Percentiles rank a stretch among this genome's conserved stretches.
phyloP scores from a whole-genome alignment of 2,888 invertebrate species.

The Ophonus ardosiacus region DNA sequence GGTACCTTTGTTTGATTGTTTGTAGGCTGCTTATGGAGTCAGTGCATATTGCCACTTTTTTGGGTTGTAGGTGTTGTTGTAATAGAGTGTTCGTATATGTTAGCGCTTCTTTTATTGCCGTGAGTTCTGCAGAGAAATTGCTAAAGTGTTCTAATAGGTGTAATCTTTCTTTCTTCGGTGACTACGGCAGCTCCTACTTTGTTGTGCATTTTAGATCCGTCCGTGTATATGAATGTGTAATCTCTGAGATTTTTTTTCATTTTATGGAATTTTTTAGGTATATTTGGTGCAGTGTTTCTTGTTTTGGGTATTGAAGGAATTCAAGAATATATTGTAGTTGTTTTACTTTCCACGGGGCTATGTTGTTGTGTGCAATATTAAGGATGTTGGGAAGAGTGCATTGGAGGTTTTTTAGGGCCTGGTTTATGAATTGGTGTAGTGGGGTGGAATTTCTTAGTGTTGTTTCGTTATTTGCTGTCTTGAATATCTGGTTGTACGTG shows the following conservation, averaged over 20 bases:
- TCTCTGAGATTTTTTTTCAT: background rate
- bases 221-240: constrained; percentile 4
- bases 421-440: background rate
- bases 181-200: constrained; percentile 5
- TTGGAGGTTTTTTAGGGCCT: background rate
- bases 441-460: constrained; percentile 4
- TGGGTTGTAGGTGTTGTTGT: no score
- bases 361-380: background rate
- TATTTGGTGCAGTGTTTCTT: constrained; percentile 2
- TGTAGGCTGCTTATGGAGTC: no score
- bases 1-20: no score
- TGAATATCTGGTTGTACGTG: background rate
- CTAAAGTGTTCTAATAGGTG: background rate
- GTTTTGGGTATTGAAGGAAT: constrained; percentile 2
- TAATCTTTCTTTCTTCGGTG: background rate
- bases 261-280: background rate
- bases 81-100: no score
- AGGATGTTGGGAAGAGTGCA: background rate
- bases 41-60: no score
- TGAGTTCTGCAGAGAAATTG: constrained; percentile 3
- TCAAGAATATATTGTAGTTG: constrained; percentile 1
- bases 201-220: background rate
- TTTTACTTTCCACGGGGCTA: background rate
- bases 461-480: background rate
- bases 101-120: background rate